Conservation (phyloP, 2,888 invertebrate genomes). For the Phorcus lineatus region DNA sequence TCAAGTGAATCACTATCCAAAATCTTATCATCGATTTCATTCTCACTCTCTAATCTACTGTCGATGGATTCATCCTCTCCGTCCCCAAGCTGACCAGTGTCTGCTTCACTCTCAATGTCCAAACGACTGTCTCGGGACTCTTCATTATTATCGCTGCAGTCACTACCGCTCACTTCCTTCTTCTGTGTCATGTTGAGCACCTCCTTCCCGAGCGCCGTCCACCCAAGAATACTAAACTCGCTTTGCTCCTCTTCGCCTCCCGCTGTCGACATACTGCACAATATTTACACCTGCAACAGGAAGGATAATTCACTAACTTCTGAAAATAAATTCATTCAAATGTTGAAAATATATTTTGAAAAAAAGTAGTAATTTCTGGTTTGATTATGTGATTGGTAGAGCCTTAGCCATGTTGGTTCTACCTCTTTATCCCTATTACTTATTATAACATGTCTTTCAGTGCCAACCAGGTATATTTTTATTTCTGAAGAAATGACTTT, state of each 20-base stretch:
- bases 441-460: too few species aligned
- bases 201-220: not conserved
- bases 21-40: not conserved
- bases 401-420: too few species aligned
- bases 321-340: too few species aligned
- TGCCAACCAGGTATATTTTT: too few species aligned
- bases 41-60: not conserved
- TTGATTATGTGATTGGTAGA: too few species aligned
- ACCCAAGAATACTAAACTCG: not conserved
- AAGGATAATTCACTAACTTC: too few species aligned
- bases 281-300: too few species aligned
- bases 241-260: not conserved
- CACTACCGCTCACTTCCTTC: not conserved
- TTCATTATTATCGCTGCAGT: not conserved
- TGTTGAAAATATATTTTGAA: too few species aligned
- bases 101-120: not conserved
- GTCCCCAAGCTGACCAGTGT: not conserved
- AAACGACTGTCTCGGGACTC: not conserved
- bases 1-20: not conserved
- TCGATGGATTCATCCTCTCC: not conserved
- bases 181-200: not conserved
- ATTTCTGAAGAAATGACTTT: too few species aligned
- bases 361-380: too few species aligned
- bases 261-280: not conserved
- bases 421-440: too few species aligned